Percentiles rank a stretch among this genome's conserved stretches.
Evolutionary conservation across 2,797 vertebrate species (phyloP).

Genomic region (Carduelis carduelis): DNA sequence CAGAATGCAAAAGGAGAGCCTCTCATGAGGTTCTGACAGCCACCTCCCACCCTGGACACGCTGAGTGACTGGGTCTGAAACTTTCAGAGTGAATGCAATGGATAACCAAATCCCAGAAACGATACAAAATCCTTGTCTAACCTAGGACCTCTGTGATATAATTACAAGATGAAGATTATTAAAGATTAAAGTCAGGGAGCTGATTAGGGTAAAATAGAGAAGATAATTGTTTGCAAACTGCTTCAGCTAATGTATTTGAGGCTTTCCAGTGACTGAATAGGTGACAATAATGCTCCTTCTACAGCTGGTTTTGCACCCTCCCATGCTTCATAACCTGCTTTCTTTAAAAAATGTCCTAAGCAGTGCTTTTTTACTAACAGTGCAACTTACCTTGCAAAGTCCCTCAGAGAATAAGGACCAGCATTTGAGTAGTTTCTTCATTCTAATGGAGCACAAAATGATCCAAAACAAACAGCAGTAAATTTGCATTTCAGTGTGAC

Average conservation of each 20-base stretch:
- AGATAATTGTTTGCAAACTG: neutral
- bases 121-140: neutral
- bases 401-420: neutral
- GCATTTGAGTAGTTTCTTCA: neutral
- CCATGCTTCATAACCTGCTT: neutral
- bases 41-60: neutral
- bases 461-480: neutral
- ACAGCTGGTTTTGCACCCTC: neutral
- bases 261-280: neutral
- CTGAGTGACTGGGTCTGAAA: neutral
- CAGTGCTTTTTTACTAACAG: neutral
- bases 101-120: constrained; percentile 16
- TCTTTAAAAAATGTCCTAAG: neutral
- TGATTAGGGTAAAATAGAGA: neutral
- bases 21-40: neutral
- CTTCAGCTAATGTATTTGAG: neutral
- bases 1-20: neutral
- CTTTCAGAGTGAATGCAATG: neutral
- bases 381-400: neutral
- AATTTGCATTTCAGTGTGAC: neutral
- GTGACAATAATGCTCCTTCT: neutral
- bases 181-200: neutral
- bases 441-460: neutral
- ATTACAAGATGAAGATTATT: neutral
- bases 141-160: neutral